These are phyloP conservation scores for Hippocampus abdominalis DNA, from an alignment of 2,113 vertebrate genomes.

Conservation along the genomic window DNA sequence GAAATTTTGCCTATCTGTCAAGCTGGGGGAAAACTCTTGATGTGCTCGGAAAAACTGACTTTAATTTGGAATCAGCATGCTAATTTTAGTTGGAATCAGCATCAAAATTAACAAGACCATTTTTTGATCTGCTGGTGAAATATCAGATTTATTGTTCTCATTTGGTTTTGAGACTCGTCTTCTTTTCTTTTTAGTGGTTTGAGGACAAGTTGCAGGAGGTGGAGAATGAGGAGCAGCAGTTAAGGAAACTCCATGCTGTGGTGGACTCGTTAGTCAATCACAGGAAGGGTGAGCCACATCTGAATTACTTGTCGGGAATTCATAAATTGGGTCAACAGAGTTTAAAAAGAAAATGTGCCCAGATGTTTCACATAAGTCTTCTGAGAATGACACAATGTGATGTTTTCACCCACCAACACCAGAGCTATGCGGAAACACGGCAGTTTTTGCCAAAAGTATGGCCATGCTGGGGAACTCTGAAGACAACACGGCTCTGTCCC, in stretches of 20 bases:
- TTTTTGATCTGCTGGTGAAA: neutral
- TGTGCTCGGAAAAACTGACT: too few relatives aligned
- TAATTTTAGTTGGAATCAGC: too few relatives aligned
- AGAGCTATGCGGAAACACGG: constrained; percentile 87
- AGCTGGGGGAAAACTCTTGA: too few relatives aligned
- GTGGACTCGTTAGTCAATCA: constrained; percentile 91
- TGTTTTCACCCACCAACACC: constrained; percentile 16
- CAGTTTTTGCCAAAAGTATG: constrained; percentile 91
- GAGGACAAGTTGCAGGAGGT: constrained; percentile 96
- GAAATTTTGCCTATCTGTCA: too few relatives aligned
- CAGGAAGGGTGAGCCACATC: constrained; percentile 81
- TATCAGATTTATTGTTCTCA: neutral
- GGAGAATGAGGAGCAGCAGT: constrained; percentile 88
- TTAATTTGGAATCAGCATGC: too few relatives aligned
- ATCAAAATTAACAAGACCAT: neutral
- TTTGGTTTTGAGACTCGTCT: neutral
- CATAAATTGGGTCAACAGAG: neutral
- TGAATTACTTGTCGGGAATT: neutral
- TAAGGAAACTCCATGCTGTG: constrained; percentile 85
- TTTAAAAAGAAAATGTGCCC: neutral
- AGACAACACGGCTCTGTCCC: constrained; percentile 92
- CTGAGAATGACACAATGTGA: constrained; percentile 6
- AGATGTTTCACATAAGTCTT: constrained; percentile 4
- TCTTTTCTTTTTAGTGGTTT: constrained; percentile 83
- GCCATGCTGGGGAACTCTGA: constrained; percentile 96